Base-by-base conservation (phyloP, 2,888 invertebrate genomes). In the Gibbula magus region DNA sequence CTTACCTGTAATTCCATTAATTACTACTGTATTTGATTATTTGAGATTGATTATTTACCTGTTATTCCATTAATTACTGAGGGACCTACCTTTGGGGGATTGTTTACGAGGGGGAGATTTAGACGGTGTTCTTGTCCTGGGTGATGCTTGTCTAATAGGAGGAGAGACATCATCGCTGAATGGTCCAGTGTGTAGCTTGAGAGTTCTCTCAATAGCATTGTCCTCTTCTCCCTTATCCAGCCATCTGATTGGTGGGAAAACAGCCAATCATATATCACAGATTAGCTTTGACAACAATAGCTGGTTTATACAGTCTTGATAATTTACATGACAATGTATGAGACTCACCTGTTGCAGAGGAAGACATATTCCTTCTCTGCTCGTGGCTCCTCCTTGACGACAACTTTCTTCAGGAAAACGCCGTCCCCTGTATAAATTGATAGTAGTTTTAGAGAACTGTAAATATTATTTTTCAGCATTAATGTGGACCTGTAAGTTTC, bases 151-250 rank as follows among this genome's bases (percentile, higher is more conserved):
- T 53, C 32, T 51, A 20, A 56, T 39, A 5, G 80, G 76, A 20
- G 81, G 77, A 25, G 75, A n/a, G 39, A 54, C 29, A n/a, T 76
- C 79, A 20, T 70, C 78, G 1, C 45, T 45, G 4, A 56, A 39
- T n/a, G 78, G 75, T 75, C 54, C 76, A 16, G 75, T 54, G 53
- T 73, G 54, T n/a, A 61, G 70, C 39, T 81, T 78, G 61, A 91
- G 75, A 13, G 86, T 88, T 79, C 90, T 86, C 79, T 88, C 89
- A 61, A 86, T 89, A 66, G 85, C 82, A 22, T 89, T 88, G 83
- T 92, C 92, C 75, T 88, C 92, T 78, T 92, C 89, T 16, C 89
- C 90, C 73, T 86, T 88, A 83, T 92, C 92, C 32, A 93, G 84
- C 92, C 92, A 93, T 76, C 92, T 91, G 79, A 25, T 79, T 76